These are phyloP conservation scores for Acrocyrtus sp. DNA, from an alignment of 2,888 invertebrate genomes.

Conservation along the genomic window DNA sequence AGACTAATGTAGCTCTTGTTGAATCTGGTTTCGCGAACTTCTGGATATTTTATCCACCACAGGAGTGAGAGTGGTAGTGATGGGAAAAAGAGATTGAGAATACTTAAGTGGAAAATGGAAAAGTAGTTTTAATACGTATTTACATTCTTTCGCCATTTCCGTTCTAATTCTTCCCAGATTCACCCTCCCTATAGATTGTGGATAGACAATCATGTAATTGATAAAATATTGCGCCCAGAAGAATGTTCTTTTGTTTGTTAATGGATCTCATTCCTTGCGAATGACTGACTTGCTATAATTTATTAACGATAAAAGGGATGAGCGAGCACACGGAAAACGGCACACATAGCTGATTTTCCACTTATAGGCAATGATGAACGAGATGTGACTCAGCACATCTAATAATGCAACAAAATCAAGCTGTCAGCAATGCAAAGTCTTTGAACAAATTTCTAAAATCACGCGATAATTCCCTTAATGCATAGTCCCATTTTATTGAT, in stretches of 20 bases:
- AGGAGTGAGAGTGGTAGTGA: not conserved
- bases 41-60: constrained; percentile 5
- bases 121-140: constrained; percentile 19
- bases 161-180: constrained; percentile 11
- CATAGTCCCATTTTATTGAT: too few relatives aligned
- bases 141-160: constrained; percentile 38
- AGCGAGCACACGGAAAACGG: too few relatives aligned
- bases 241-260: not conserved
- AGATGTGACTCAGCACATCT: too few relatives aligned
- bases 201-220: not conserved
- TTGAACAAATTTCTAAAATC: too few relatives aligned
- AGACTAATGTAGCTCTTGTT: constrained; percentile 29
- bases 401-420: too few relatives aligned
- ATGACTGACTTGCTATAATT: too few relatives aligned
- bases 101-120: constrained; percentile 2
- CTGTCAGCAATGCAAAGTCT: too few relatives aligned
- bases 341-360: too few relatives aligned
- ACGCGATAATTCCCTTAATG: too few relatives aligned
- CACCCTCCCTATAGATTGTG: constrained; percentile 1
- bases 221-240: not conserved
- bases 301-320: too few relatives aligned
- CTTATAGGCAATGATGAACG: too few relatives aligned
- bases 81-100: not conserved
- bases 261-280: too few relatives aligned
- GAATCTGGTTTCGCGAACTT: constrained; percentile 20